Conservation (phyloP, 2,797 vertebrate genomes). For the Peromyscus nudipes region DNA sequence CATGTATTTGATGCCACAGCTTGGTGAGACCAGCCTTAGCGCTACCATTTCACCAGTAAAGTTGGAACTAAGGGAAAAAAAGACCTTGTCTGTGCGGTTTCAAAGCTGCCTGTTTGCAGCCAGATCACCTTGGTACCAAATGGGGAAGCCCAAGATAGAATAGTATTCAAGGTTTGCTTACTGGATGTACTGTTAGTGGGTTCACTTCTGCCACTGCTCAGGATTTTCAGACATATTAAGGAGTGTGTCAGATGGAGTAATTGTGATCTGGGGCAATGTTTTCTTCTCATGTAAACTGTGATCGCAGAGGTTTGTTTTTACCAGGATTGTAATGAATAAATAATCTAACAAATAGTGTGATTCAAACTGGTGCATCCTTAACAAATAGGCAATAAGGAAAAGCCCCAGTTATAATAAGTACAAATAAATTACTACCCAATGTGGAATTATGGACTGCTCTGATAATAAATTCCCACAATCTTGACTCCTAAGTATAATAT, state of each 20-base stretch:
- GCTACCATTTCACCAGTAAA: background rate
- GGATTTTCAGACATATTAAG: background rate
- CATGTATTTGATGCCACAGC: background rate
- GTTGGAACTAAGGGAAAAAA: background rate
- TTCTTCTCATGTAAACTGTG: background rate
- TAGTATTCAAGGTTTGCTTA: background rate
- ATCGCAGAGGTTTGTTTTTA: background rate
- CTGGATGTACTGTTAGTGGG: background rate
- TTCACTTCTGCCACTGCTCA: background rate
- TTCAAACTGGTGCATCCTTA: background rate
- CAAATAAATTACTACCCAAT: background rate
- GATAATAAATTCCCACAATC: background rate
- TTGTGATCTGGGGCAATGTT: background rate
- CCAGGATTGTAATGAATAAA: background rate
- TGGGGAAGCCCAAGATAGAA: background rate
- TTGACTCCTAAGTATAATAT: background rate
- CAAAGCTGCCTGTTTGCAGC: background rate
- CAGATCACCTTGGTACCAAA: background rate
- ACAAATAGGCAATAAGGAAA: background rate
- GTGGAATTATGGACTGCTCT: background rate
- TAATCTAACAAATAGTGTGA: background rate
- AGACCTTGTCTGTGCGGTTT: background rate
- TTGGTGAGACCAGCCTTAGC: background rate
- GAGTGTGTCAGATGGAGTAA: background rate
- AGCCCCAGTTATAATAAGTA: background rate